Percentiles rank a stretch among this genome's conserved stretches.
phyloP scores from a whole-genome alignment of 2,888 invertebrate species.

The Athalia cordata region DNA sequence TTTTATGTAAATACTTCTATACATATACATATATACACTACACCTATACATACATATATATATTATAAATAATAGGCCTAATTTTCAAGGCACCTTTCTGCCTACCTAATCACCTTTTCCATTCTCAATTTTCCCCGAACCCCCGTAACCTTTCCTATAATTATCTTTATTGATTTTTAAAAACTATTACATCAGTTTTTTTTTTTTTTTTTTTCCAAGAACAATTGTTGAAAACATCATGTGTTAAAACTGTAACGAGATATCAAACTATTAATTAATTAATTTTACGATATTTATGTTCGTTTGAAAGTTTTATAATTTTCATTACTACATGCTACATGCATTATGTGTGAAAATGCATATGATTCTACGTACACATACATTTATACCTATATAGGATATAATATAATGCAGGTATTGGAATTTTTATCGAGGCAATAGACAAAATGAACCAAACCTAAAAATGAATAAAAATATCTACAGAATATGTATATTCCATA shows the following conservation, averaged over 20 bases:
- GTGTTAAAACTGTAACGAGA: constrained; percentile 6
- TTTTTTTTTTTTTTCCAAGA: background rate
- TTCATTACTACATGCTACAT: background rate
- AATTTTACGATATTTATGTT: constrained; percentile 35
- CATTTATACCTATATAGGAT: background rate
- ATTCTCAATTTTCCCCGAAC: no score
- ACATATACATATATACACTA: constrained; percentile 45
- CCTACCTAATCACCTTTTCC: background rate
- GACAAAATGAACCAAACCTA: constrained; percentile 40
- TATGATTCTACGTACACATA: background rate
- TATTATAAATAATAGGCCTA: constrained; percentile 18
- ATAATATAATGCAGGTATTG: constrained; percentile 15
- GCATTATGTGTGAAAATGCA: background rate
- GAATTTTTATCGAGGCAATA: constrained; percentile 36
- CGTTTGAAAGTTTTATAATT: constrained; percentile 24
- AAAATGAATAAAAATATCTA: constrained; percentile 47
- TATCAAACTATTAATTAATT: constrained; percentile 29
- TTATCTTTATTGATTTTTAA: constrained; percentile 27
- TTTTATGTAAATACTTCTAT: constrained; percentile 68
- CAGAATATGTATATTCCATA: background rate
- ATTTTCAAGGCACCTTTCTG: constrained; percentile 25
- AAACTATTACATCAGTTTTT: constrained; percentile 32
- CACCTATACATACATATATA: constrained; percentile 57
- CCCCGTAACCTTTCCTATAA: background rate
- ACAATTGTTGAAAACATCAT: constrained; percentile 23